Evolutionary conservation across 2,113 vertebrate species (phyloP).

Genomic region (Prunella fulvescens): DNA sequence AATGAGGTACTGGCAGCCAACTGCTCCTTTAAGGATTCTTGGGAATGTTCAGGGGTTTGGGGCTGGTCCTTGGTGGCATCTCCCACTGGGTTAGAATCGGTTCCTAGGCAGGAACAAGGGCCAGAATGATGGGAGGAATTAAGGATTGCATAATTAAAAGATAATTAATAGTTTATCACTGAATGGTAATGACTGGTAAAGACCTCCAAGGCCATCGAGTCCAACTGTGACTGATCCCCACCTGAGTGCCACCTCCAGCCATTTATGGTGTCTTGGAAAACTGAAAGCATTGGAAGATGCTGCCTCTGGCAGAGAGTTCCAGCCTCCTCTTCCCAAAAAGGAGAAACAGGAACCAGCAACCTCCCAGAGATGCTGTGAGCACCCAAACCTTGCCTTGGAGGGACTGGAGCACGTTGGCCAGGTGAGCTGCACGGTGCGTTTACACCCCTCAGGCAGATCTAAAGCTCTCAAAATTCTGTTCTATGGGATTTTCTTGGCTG

Average conservation of each 20-base stretch:
- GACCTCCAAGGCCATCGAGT: neutral
- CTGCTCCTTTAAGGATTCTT: neutral
- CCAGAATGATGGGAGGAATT: neutral
- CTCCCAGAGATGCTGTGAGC: neutral
- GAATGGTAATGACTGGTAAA: neutral
- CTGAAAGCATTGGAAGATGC: neutral
- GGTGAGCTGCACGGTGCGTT: neutral
- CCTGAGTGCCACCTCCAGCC: neutral
- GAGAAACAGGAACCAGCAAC: neutral
- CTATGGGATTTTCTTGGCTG: neutral
- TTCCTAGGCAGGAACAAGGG: neutral
- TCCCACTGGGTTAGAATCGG: neutral
- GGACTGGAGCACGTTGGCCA: neutral
- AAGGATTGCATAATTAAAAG: neutral
- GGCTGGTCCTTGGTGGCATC: neutral
- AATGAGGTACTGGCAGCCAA: neutral
- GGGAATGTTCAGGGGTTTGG: neutral
- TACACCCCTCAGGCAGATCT: rapidly evolving
- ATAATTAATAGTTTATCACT: neutral
- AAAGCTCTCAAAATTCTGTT: neutral
- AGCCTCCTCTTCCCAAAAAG: neutral
- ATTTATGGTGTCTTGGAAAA: neutral
- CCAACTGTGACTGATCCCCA: neutral
- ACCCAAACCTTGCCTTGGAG: neutral
- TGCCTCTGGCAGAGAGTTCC: neutral